Evolutionary conservation across 1,140 invertebrate species (phyloP).

Genomic region (Bombus terrestris): DNA sequence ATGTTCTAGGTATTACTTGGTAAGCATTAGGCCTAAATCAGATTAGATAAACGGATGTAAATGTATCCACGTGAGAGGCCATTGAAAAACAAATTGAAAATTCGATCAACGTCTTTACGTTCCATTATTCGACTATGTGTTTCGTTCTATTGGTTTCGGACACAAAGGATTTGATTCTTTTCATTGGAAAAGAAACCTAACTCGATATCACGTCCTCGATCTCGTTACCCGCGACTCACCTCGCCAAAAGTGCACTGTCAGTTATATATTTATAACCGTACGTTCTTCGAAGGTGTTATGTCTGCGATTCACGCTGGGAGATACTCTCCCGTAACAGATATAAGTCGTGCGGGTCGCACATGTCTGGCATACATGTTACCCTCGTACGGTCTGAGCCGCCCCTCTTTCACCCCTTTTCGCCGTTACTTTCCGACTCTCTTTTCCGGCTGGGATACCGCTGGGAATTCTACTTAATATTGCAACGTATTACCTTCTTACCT

Average conservation of each 20-base stretch:
- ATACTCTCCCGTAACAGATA: conserved; percentile 64
- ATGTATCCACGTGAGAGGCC: too few species aligned
- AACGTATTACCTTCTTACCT: conserved; percentile 59
- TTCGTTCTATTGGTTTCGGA: too few species aligned
- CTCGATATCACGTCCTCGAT: conserved; percentile 15
- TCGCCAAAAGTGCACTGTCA: conserved; percentile 26
- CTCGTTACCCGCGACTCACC: conserved; percentile 2
- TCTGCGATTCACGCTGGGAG: conserved; percentile 44
- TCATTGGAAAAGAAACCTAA: not conserved
- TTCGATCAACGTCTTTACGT: not conserved
- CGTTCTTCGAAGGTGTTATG: conserved; percentile 35
- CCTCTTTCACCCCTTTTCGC: not conserved
- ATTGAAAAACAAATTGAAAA: not conserved
- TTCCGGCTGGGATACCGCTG: conserved; percentile 2
- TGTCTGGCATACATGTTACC: conserved; percentile 68
- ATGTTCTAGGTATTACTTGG: not conserved
- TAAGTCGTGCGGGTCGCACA: conserved; percentile 71
- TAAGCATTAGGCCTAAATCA: not conserved
- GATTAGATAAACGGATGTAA: not conserved
- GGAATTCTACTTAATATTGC: conserved; percentile 72
- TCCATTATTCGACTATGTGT: not conserved
- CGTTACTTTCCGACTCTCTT: not conserved
- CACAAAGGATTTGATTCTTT: not conserved
- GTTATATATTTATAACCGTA: conserved; percentile 50
- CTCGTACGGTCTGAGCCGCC: conserved; percentile 27